These are phyloP conservation scores for Drosophila gaucha DNA, from an alignment of 2,888 invertebrate genomes.

Conservation along the genomic window DNA sequence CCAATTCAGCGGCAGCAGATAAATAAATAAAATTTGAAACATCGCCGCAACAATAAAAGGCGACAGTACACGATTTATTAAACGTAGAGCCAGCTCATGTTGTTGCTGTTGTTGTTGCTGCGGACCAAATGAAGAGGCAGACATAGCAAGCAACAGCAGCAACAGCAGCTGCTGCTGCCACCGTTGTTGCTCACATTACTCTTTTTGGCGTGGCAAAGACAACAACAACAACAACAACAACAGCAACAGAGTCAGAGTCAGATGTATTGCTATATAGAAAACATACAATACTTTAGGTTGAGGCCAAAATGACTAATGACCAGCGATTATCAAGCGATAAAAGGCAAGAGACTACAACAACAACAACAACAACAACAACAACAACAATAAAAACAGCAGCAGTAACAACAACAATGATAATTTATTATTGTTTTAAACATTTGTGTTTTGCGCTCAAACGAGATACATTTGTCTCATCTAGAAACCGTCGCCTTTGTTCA, in stretches of 20 bases:
- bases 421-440: constrained; percentile 82
- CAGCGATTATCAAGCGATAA: constrained; percentile 83
- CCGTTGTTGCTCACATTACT: constrained; percentile 80
- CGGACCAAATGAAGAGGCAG: constrained; percentile 70
- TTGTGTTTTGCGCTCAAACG: constrained; percentile 80
- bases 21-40: constrained; percentile 81
- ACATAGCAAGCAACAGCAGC: constrained; percentile 46
- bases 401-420: constrained; percentile 59
- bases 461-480: constrained; percentile 74
- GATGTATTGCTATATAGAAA: constrained; percentile 75
- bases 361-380: constrained; percentile 32
- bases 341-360: constrained; percentile 64
- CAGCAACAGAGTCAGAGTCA: constrained; percentile 58
- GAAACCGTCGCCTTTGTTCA: constrained; percentile 66
- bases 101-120: constrained; percentile 43
- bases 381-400: constrained; percentile 21
- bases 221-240: constrained; percentile 47
- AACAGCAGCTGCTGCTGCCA: constrained; percentile 72
- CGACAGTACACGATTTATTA: constrained; percentile 81
- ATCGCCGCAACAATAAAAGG: constrained; percentile 81
- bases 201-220: constrained; percentile 74
- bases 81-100: constrained; percentile 61
- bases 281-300: constrained; percentile 78
- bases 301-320: constrained; percentile 83
- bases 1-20: constrained; percentile 81